Evolutionary conservation across 2,888 invertebrate species (phyloP).

Genomic region (Andrena camellia): DNA sequence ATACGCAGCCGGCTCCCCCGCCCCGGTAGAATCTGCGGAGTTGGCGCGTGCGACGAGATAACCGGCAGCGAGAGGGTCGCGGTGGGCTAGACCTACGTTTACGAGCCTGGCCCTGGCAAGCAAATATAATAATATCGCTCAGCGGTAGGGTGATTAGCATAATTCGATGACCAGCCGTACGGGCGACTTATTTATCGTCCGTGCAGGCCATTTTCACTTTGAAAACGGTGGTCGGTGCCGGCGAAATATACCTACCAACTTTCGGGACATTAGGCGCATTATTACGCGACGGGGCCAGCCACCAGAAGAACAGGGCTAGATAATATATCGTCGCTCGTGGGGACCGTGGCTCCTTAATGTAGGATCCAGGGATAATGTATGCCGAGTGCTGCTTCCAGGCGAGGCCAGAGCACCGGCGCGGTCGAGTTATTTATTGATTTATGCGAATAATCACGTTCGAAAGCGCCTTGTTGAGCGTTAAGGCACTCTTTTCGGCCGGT

Average conservation of each 20-base stretch:
- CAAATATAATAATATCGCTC: constrained; percentile 76
- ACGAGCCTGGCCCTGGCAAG: constrained; percentile 68
- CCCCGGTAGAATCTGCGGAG: constrained; percentile 9
- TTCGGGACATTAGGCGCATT: constrained; percentile 72
- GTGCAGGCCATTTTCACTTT: constrained; percentile 65
- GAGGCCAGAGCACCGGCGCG: constrained; percentile 42
- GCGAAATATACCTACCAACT: constrained; percentile 69
- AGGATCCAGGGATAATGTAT: constrained; percentile 71
- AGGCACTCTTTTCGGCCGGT: constrained; percentile 56
- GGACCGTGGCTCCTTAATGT: constrained; percentile 65
- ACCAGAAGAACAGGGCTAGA: constrained; percentile 69
- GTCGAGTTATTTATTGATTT: constrained; percentile 78
- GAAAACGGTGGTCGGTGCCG: constrained; percentile 49
- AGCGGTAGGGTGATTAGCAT: constrained; percentile 76
- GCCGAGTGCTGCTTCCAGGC: constrained; percentile 69
- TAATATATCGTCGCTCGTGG: constrained; percentile 75
- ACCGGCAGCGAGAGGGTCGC: constrained; percentile 25
- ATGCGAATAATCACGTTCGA: constrained; percentile 79
- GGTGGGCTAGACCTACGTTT: constrained; percentile 68
- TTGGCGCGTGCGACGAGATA: constrained; percentile 41
- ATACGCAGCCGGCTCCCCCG: constrained; percentile 19
- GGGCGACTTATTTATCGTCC: constrained; percentile 76
- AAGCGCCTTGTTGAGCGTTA: constrained; percentile 72
- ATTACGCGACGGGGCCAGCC: constrained; percentile 70
- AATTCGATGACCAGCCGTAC: constrained; percentile 76